Percentiles rank a stretch among this genome's conserved stretches.
These are phyloP conservation scores for Peucedramus taeniatus DNA, from an alignment of 2,113 vertebrate genomes.

Conservation along the genomic window DNA sequence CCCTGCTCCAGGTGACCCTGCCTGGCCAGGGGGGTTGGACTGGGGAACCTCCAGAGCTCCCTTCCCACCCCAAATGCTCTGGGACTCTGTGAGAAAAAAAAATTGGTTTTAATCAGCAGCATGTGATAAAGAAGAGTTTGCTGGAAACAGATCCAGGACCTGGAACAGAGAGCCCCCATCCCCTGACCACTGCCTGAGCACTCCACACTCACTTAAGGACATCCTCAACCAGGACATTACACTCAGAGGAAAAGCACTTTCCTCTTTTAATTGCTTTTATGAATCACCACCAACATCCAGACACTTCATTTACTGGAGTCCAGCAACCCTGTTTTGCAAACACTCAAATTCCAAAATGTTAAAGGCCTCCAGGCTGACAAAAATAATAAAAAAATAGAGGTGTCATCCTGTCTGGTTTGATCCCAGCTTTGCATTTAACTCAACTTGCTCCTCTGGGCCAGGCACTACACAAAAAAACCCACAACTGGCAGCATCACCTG, in stretches of 20 bases:
- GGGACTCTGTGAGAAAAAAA: background rate
- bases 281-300: slow-evolving; percentile 23
- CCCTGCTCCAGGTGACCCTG: background rate
- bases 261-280: slow-evolving; percentile 49
- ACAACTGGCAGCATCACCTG: slow-evolving; percentile 16
- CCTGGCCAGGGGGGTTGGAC: background rate
- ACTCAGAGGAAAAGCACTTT: slow-evolving; percentile 29
- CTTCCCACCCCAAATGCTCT: background rate
- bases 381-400: background rate
- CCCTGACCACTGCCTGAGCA: background rate
- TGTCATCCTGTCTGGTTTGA: background rate
- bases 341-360: background rate
- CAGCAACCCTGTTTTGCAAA: background rate
- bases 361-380: background rate
- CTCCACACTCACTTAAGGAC: background rate
- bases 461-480: background rate
- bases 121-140: background rate
- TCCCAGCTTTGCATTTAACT: background rate
- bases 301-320: slow-evolving; percentile 17
- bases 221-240: background rate
- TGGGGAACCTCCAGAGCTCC: background rate
- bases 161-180: background rate
- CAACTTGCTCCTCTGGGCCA: background rate
- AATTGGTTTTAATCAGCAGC: background rate
- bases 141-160: background rate